phyloP scores from a whole-genome alignment of 1,140 invertebrate species.

The Heliconius hermathena region DNA sequence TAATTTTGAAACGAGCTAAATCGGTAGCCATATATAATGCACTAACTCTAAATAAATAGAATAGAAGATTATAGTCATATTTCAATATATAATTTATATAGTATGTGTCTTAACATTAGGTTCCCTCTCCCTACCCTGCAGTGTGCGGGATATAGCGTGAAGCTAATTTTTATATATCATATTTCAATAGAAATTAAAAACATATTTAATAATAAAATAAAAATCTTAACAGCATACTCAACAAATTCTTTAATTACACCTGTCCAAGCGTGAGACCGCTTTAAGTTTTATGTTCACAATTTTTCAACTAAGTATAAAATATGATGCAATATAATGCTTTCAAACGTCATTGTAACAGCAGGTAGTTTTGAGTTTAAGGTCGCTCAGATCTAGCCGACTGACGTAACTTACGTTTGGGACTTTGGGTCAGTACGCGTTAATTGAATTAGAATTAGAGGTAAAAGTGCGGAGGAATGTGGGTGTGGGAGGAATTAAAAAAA shows the following conservation, averaged over 20 bases:
- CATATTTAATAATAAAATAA: neutral
- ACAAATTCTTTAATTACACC: neutral
- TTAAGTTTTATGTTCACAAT: neutral
- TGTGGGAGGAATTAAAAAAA: neutral
- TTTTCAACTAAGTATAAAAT: neutral
- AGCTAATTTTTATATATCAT: too few relatives aligned
- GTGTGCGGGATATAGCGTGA: too few relatives aligned
- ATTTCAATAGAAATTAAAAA: neutral
- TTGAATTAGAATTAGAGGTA: constrained; percentile 16
- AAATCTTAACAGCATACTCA: neutral
- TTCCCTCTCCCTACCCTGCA: too few relatives aligned
- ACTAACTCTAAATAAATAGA: neutral
- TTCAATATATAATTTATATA: neutral
- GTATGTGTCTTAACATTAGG: too few relatives aligned
- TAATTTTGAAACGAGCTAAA: constrained; percentile 39
- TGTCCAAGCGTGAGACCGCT: neutral
- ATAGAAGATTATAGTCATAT: too few relatives aligned
- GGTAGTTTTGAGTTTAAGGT: constrained; percentile 28
- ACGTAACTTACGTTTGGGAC: constrained; percentile 5
- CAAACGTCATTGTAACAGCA: constrained; percentile 23
- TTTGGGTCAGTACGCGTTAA: neutral
- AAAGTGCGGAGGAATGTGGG: constrained; percentile 11
- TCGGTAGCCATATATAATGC: constrained; percentile 37
- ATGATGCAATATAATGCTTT: constrained; percentile 29
- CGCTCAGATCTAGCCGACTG: constrained; percentile 19